Conservation (phyloP, 1,140 invertebrate genomes). For the Pygmarrhopalites habei region DNA sequence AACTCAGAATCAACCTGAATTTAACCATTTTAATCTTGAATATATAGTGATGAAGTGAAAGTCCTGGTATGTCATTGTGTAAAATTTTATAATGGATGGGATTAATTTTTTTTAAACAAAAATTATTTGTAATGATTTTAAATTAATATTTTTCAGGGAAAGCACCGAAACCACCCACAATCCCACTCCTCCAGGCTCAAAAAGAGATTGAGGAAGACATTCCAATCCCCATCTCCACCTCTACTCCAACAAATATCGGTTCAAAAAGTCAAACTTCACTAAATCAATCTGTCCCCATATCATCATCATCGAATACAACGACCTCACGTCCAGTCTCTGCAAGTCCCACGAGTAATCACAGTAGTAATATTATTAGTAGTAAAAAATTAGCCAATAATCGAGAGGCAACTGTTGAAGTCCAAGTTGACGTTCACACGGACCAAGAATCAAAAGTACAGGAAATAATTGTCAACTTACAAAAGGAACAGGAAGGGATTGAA, state of each 20-base stretch:
- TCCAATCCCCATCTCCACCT: background rate
- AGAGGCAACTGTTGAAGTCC: conserved; percentile 6
- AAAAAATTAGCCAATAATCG: background rate
- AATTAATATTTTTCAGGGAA: too few species aligned
- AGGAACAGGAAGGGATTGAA: background rate
- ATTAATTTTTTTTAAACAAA: too few species aligned
- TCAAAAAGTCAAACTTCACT: conserved; percentile 18
- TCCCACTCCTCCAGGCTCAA: conserved; percentile 21
- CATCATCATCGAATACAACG: too few species aligned
- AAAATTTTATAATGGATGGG: too few species aligned
- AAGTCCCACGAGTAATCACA: too few species aligned
- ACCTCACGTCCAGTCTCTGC: background rate
- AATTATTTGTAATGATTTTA: too few species aligned
- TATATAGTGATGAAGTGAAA: too few species aligned
- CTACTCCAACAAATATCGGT: background rate
- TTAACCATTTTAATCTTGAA: too few species aligned
- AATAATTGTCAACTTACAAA: background rate
- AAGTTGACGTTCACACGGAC: conserved; percentile 1
- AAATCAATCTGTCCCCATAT: conserved; percentile 8
- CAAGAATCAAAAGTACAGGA: background rate
- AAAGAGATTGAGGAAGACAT: conserved; percentile 33
- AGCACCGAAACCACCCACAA: conserved; percentile 28
- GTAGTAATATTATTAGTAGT: background rate
- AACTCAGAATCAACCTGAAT: too few species aligned
- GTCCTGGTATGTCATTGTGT: too few species aligned